Evolutionary conservation across 2,797 vertebrate species (phyloP).

Genomic region (Nannoperca obscura): DNA sequence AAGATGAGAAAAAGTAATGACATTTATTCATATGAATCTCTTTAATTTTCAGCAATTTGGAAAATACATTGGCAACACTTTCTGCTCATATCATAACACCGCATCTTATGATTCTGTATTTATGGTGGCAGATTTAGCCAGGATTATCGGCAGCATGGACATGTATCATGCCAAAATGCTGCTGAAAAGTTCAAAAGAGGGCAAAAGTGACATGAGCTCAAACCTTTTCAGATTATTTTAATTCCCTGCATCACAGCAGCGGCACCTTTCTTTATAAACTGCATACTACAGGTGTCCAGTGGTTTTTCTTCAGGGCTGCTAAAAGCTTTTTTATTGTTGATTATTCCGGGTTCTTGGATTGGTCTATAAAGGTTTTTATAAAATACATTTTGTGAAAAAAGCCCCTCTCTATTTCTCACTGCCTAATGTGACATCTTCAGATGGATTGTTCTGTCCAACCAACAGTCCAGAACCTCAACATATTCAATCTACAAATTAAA

Average conservation of each 20-base stretch:
- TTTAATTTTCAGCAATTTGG: conserved; percentile 43
- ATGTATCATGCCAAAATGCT: background rate
- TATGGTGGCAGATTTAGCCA: background rate
- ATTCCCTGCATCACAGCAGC: background rate
- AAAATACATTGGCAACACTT: conserved; percentile 1
- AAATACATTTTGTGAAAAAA: no score
- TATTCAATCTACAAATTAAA: background rate
- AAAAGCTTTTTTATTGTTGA: background rate
- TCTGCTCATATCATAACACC: background rate
- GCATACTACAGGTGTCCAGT: background rate
- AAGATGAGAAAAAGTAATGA: conserved; percentile 29
- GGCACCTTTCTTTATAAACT: background rate
- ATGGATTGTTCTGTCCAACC: background rate
- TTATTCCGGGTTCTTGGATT: no score
- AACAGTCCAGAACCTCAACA: background rate
- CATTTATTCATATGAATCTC: conserved; percentile 52
- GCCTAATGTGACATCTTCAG: background rate
- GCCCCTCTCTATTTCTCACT: no score
- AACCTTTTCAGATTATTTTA: background rate
- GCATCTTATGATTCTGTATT: background rate
- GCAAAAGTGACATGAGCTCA: background rate
- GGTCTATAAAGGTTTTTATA: no score
- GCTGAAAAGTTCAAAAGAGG: conserved; percentile 5
- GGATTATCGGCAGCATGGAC: background rate
- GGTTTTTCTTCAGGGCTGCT: background rate